Evolutionary conservation across 92 coral and sea anemone species (phyloP), one percentile per base, ranked within the genome.

Genomic region (Zoanthus sansibaricus): DNA sequence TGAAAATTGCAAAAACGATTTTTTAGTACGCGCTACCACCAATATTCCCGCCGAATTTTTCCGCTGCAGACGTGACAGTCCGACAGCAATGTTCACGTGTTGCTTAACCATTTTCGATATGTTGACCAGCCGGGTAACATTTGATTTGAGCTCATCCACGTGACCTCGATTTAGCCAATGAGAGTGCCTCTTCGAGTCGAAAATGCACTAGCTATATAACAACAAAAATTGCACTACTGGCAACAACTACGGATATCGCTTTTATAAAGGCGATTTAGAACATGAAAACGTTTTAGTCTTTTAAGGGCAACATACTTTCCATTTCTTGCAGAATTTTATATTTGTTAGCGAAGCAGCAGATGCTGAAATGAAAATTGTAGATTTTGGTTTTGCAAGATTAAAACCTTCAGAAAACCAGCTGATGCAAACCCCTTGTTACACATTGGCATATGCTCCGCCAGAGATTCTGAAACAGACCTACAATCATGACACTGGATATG

Each of bases 371-470:
- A 97, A 97, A 89, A 91, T 97, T 64, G 98, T 97, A 76, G 99
- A 97, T 86, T 97, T 97, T 87, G 99, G 99, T 21, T 97, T 97
- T 95, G 96, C 99, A 51, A 92, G 98, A 75, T 86, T 95, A n/a
- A 97, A 97, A 77, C 96, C 96, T 17, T 31, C 73, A 66, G 98
- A 95, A 78, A 95, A 92, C 77, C 99, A 97, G 64, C 98, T 93
- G 58, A 73, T 97, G 75, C 97, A 95, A 87, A 97, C 99, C 0
- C 99, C 99, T 5, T 97, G 99, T 82, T 97, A 93, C 83, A 97
- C 99, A 7, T 90, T 96, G 13, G 93, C 91, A 16, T 97, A 95
- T 90, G 99, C 97, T 2, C 98, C 99, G 0, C 99, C 99, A 7
- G 99, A 97, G 83, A 97, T 97, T 5, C 76, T 97, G 31, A 95